Conservation (phyloP, 2,888 invertebrate species). For the Notodonta ziczac region DNA sequence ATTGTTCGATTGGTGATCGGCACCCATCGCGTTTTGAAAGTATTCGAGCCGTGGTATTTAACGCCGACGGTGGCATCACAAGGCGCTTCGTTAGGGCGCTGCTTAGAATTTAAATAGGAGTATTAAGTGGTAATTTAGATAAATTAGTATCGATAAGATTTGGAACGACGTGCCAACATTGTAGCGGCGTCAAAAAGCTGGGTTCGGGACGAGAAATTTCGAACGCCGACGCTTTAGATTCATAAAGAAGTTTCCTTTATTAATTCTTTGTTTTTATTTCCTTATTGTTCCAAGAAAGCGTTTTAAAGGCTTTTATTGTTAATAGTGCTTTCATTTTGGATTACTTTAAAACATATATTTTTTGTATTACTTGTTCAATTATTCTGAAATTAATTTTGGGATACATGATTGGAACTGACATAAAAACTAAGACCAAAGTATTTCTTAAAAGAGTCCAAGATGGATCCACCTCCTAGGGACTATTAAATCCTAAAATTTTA, state of each 20-base stretch:
- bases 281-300: slow-evolving; percentile 1
- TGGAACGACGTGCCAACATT: slow-evolving; percentile 64
- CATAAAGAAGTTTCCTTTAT: slow-evolving; percentile 31
- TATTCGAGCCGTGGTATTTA: slow-evolving; percentile 71
- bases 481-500: neutral
- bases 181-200: slow-evolving; percentile 57
- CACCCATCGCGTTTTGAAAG: slow-evolving; percentile 61
- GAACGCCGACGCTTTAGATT: slow-evolving; percentile 15
- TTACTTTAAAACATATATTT: neutral
- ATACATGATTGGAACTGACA: slow-evolving; percentile 13
- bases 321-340: neutral
- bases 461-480: too few relatives aligned
- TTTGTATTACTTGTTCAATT: neutral
- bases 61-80: slow-evolving; percentile 75
- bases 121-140: slow-evolving; percentile 81
- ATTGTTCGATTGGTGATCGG: slow-evolving; percentile 77
- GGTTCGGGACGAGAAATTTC: slow-evolving; percentile 20
- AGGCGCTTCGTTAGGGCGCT: slow-evolving; percentile 69
- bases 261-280: slow-evolving; percentile 9
- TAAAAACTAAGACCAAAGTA: too few relatives aligned
- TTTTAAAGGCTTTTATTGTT: slow-evolving; percentile 3
- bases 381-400: neutral
- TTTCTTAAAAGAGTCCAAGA: too few relatives aligned
- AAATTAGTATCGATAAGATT: slow-evolving; percentile 75
- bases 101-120: slow-evolving; percentile 74